phyloP scores from a whole-genome alignment of 2,113 vertebrate species.

The Nettapus auritus region DNA sequence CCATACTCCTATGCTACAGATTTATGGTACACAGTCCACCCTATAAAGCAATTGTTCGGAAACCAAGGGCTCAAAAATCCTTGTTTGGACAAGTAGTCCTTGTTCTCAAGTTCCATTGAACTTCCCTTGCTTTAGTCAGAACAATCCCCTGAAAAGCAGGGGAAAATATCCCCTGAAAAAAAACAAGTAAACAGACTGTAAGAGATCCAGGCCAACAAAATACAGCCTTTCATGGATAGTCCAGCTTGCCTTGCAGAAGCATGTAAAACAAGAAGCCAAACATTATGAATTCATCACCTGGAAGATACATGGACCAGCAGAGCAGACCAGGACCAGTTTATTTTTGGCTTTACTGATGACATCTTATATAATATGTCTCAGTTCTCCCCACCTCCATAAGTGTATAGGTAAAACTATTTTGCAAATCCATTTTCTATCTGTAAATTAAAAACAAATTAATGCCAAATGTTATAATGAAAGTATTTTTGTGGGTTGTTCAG shows the following conservation, averaged over 20 bases:
- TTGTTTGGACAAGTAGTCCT: background rate
- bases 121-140: background rate
- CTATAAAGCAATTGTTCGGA: background rate
- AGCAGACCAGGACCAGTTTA: background rate
- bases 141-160: background rate
- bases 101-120: background rate
- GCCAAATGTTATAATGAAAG: background rate
- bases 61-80: background rate
- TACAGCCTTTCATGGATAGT: background rate
- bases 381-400: background rate
- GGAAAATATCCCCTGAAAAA: too few species aligned
- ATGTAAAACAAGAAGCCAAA: background rate
- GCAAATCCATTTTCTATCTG: background rate
- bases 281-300: background rate
- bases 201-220: background rate
- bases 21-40: background rate
- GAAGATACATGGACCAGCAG: background rate
- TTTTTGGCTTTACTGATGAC: background rate
- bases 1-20: background rate
- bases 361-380: background rate
- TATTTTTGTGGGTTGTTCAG: background rate
- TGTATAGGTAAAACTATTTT: background rate
- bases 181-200: background rate
- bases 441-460: background rate
- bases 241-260: background rate